phyloP scores from a whole-genome alignment of 2,797 vertebrate genomes.

The Clarias laeviceps region DNA sequence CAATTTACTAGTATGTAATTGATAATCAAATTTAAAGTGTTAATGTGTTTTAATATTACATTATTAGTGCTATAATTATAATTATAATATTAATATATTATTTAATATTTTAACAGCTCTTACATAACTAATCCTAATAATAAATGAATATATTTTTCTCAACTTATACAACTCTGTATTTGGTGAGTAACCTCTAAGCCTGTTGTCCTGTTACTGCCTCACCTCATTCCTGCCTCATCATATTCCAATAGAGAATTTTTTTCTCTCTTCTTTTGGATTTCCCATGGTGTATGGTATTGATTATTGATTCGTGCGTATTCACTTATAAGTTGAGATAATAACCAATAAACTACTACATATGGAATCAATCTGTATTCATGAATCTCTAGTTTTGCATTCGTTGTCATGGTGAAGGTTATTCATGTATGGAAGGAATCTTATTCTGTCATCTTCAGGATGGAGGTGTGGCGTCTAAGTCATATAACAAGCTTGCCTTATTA shows the following conservation, averaged over 20 bases:
- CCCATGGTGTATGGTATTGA: background rate
- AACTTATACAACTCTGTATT: background rate
- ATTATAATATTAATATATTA: no score
- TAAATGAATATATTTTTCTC: background rate
- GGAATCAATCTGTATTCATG: background rate
- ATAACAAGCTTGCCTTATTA: background rate
- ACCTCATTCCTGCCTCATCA: background rate
- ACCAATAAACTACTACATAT: slow-evolving; percentile 1
- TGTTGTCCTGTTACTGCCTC: background rate
- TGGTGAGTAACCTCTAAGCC: background rate
- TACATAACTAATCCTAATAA: background rate
- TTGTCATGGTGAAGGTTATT: background rate
- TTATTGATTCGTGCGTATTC: background rate
- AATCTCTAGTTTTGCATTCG: background rate
- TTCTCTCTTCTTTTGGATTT: background rate
- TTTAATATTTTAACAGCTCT: background rate
- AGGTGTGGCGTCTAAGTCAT: background rate
- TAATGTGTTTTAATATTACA: no score
- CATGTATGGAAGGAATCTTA: background rate
- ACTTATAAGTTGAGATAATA: background rate
- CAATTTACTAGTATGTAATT: no score
- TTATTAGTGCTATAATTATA: no score
- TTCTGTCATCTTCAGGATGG: background rate
- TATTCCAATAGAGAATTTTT: background rate
- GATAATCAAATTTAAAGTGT: no score